Evolutionary conservation across 2,888 invertebrate genomes (phyloP), one percentile per base, ranked within the genome.

Genomic region (Buathra laborator): DNA sequence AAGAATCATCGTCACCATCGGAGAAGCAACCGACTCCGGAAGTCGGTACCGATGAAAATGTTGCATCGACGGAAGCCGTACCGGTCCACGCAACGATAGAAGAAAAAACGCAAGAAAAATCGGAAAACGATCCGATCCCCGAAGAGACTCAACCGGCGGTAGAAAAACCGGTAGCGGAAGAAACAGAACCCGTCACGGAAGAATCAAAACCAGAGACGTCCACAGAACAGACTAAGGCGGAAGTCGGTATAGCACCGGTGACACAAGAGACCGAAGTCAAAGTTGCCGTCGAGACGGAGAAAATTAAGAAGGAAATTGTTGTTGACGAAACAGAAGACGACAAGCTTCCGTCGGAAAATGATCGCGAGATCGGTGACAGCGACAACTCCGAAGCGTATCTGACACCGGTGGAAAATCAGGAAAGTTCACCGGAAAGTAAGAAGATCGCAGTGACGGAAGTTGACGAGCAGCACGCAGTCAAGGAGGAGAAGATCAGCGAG

Each of bases 301-400:
- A 86, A 56, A 48, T 46, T 2, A 43, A 32, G n/a, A 37, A 44
- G 12, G 48, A 81, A 51, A 53, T 48, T 43, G 80, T 59, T 16
- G 14, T 53, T n/a, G 79, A 78, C 37, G 53, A 51, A 32, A 83
- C 75, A 37, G 64, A 71, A 0, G 81, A 75, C 3, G 59, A 62
- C 19, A 81, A 75, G 24, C 59, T 46, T 51, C 74, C 51, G 43
- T 43, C 6, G 46, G 78, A 75, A 9, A 80, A 29, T 32, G 80
- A 84, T 51, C 53, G 70, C 10, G 79, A 79, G n/a, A 70, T 71
- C n/a, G 67, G 71, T 19, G 83, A 96, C 71, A 96, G 96, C 87
- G 96, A 97, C 92, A 95, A 95, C 86, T 96, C 96, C 68, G 96
- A 97, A 90, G 94, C 96, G 82, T 96, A 96, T 90, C 93, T 96